These are phyloP conservation scores for Turritopsis rubra DNA, from an alignment of 30 jellyfish, hydroid and myxozoan genomes.

Conservation along the genomic window DNA sequence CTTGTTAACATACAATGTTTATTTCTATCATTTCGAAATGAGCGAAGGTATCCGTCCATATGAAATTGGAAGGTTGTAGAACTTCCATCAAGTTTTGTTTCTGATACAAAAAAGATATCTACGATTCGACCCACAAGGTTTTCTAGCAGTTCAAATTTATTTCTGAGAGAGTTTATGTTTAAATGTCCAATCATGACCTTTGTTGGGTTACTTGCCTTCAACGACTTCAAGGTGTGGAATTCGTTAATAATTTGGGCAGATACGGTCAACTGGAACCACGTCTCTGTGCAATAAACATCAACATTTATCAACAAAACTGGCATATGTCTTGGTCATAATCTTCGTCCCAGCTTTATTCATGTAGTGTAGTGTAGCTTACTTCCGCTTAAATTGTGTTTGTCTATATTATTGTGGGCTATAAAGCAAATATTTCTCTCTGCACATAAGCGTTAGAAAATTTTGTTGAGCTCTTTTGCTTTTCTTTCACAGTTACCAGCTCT, in stretches of 20 bases:
- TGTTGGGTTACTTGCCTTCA: background rate
- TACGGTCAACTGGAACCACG: slow-evolving; percentile 2
- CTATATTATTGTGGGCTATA: slow-evolving; percentile 27
- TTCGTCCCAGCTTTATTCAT: slow-evolving; percentile 44
- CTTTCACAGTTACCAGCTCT: background rate
- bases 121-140: slow-evolving; percentile 15
- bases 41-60: slow-evolving; percentile 19
- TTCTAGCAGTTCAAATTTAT: no score
- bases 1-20: slow-evolving; percentile 31
- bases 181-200: slow-evolving; percentile 15
- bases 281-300: slow-evolving; percentile 16
- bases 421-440: slow-evolving; percentile 25
- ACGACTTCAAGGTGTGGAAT: background rate
- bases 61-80: slow-evolving; percentile 27
- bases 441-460: slow-evolving; percentile 19
- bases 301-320: slow-evolving; percentile 31
- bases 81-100: slow-evolving; percentile 34
- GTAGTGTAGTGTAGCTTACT: slow-evolving; percentile 56
- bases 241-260: slow-evolving; percentile 1
- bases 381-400: slow-evolving; percentile 34
- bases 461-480: background rate
- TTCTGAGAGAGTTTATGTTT: slow-evolving; percentile 39
- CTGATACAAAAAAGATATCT: slow-evolving; percentile 26
- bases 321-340: slow-evolving; percentile 25
- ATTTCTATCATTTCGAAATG: slow-evolving; percentile 38